Evolutionary conservation across 53 echinoderm and acorn worm genomes (phyloP), one percentile per base, ranked within the genome.

Genomic region (Astropecten irregularis): DNA sequence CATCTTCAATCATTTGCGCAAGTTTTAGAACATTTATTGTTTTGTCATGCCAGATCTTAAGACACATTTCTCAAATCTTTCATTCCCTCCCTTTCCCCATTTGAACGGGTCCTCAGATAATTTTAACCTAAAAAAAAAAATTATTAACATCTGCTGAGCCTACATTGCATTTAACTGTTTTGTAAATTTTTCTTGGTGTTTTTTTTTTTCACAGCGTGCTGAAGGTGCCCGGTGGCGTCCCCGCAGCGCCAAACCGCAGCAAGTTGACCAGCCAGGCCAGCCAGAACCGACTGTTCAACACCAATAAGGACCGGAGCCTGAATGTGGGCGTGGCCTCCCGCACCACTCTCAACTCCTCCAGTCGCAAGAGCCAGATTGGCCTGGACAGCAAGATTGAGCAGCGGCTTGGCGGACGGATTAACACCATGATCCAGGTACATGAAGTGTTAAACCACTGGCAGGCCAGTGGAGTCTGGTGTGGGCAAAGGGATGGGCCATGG

Each of bases 261-360:
- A 93, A 93, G 58, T 63, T 76, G 29, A 56, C 29, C 28, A 87
- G 86, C 25, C 89, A 89, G 13, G 66, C 85, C 13, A 93, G 93
- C 66, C 91, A 96, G 79, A 91, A 83, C 39, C 88, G 93, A 3
- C 54, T 91, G 26, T 8, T 65, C 38, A 65, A 35, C 35, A 2
- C 5, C 58, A 54, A 31, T 3, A 89, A 91, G 39, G 89, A 95
- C 11, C 72, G 89, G 10, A 90, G 90, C 37, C 82, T 92, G 65
- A 86, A 83, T 21, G 69, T 91, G 23, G 94, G 94, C 20, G 58
- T 66, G 23, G 90, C 86, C 14, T 96, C 96, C 2, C 66, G 96
- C 31, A 91, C 93, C 9, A 94, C 96, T 31, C 69, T 96, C 15
- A 92, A 77, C 63, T 92, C 93, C 35, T 95, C 95, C 22, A 91